Percentiles rank a stretch among this genome's conserved stretches.
Conservation (phyloP, 2,113 vertebrate species). For the Peromyscus californicus region DNA sequence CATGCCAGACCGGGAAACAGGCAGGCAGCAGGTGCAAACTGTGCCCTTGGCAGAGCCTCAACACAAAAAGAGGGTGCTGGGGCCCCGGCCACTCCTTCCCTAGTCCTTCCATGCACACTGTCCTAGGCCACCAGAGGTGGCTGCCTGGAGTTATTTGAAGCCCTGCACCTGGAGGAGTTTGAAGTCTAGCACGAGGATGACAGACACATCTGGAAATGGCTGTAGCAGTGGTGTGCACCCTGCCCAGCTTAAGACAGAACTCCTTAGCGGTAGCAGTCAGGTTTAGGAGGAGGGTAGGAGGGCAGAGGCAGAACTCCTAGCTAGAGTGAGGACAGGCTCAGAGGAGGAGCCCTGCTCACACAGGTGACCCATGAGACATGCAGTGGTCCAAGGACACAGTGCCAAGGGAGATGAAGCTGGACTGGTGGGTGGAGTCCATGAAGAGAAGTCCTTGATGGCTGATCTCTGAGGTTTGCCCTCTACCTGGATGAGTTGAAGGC, state of each 20-base stretch:
- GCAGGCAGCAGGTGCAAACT: conserved; percentile 71
- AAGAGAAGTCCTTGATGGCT: neutral
- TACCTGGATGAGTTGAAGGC: neutral
- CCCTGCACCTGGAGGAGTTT: neutral
- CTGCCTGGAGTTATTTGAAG: neutral
- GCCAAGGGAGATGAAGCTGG: neutral
- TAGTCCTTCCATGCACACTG: neutral
- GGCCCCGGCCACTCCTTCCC: neutral
- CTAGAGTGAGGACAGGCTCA: neutral
- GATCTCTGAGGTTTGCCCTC: neutral
- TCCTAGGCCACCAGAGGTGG: neutral
- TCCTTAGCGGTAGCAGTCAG: neutral
- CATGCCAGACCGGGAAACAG: conserved; percentile 38
- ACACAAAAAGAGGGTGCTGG: neutral
- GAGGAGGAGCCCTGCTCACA: neutral
- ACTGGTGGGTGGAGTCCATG: neutral
- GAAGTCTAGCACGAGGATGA: neutral
- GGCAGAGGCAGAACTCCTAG: neutral
- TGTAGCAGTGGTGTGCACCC: neutral
- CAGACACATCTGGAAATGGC: neutral
- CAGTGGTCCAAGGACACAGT: neutral
- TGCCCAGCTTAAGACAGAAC: neutral
- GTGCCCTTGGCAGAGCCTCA: conserved; percentile 32
- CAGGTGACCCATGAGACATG: neutral
- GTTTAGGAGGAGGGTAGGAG: neutral